Evolutionary conservation across 2,888 invertebrate genomes (phyloP), one percentile per base, ranked within the genome.

Genomic region (Troilus luridus): DNA sequence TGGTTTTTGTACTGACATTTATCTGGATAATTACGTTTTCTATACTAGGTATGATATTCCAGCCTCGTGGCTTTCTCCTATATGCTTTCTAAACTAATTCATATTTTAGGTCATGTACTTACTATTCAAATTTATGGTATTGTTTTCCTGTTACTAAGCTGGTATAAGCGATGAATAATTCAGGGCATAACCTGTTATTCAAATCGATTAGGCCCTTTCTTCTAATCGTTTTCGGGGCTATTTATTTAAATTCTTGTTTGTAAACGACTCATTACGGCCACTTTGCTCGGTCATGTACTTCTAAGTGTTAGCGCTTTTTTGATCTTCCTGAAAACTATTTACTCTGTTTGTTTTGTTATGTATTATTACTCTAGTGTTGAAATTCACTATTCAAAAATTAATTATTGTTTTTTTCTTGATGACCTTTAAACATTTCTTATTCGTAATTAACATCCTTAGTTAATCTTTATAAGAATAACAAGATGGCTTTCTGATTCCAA

Each of bases 51-150:
- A 27, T 41, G 72, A 77, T 77, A 19, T 77, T 41, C 27, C 72
- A 77, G 27, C 56, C 85, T 11, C 10, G n/a, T n/a, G 56, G 56
- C 85, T 85, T 85, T 85, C 85, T n/a, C 85, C 56, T 0, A 0
- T 11, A 6, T 56, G 85, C 85, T 85, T 58, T 85, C 85, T 85
- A 85, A 85, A 85, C 56, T 56, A 56, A 85, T 85, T 85, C 54
- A 85, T 85, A 85, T 85, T 85, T 85, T 85, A 85, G 56, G 56
- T 58, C 85, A 85, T 54, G 85, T 85, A 54, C 17, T 85, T 85
- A 58, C 72, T 41, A 77, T 77, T 77, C 72, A 77, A 77, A 77
- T 77, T 77, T 77, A 77, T 77, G 72, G 72, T 77, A 77, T 77
- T 77, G 72, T 77, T 77, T 77, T 41, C 19, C 72, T 77, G 72